Percentiles rank a stretch among this genome's conserved stretches.
Conservation (phyloP, 2,113 vertebrate genomes). For the Nyctereutes procyonoides region DNA sequence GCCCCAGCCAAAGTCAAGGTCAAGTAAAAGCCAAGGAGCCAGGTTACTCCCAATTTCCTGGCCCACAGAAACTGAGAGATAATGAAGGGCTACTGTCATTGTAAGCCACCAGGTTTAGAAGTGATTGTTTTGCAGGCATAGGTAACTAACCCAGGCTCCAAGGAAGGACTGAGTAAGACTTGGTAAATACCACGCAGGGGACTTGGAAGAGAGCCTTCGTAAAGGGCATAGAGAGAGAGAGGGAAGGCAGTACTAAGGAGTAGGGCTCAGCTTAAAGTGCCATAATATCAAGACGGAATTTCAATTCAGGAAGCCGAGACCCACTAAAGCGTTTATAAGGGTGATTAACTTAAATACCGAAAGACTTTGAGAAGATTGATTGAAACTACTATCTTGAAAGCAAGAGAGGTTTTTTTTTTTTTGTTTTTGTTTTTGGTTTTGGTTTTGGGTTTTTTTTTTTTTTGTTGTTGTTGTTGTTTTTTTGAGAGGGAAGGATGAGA, state of each 20-base stretch:
- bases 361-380: neutral
- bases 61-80: neutral
- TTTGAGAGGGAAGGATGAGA: no score
- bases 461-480: no score
- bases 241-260: neutral
- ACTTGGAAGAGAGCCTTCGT: neutral
- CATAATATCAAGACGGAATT: neutral
- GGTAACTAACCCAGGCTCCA: neutral
- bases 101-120: neutral
- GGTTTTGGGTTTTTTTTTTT: neutral
- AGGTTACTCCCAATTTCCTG: neutral
- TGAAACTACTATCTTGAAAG: neutral
- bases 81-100: neutral
- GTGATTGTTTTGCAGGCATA: neutral
- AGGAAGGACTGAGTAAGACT: neutral
- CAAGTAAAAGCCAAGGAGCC: neutral
- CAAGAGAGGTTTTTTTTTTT: neutral
- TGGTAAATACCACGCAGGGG: fast-evolving
- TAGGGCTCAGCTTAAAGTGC: neutral
- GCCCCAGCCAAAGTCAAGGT: neutral
- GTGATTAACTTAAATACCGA: neutral
- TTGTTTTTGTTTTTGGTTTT: no score
- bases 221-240: neutral
- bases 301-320: neutral
- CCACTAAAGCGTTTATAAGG: neutral